Evolutionary conservation across 1,140 invertebrate species (phyloP).

Genomic region (Ridgeia piscesae): DNA sequence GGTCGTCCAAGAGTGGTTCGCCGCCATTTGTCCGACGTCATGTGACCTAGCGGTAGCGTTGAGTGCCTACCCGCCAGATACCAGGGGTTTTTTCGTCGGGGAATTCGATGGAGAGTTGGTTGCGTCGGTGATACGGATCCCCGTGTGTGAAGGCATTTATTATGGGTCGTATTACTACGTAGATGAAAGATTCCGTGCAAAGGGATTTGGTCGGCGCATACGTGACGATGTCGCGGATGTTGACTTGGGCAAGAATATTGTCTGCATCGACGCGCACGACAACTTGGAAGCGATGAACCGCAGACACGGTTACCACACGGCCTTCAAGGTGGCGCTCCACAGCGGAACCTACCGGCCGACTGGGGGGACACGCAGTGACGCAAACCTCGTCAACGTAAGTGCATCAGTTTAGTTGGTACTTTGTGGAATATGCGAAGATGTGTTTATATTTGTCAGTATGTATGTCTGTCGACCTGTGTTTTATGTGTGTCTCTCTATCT

Average conservation of each 20-base stretch:
- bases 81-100: slow-evolving; percentile 16
- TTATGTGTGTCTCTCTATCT: no score
- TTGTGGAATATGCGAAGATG: no score
- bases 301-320: slow-evolving; percentile 2
- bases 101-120: slow-evolving; percentile 20
- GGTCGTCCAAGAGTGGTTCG: slow-evolving; percentile 16
- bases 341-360: not conserved
- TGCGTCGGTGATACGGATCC: slow-evolving; percentile 13
- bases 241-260: slow-evolving; percentile 14
- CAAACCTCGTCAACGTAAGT: not conserved
- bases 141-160: slow-evolving; percentile 16
- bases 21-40: not conserved
- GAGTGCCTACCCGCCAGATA: not conserved
- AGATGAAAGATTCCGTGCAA: slow-evolving; percentile 9
- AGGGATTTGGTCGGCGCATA: slow-evolving; percentile 17
- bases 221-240: slow-evolving; percentile 17
- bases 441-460: no score
- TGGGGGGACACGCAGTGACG: not conserved
- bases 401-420: no score
- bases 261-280: slow-evolving; percentile 18
- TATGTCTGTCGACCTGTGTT: no score
- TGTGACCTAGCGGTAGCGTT: slow-evolving; percentile 22
- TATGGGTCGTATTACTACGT: slow-evolving; percentile 25
- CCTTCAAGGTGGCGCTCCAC: slow-evolving; percentile 14
- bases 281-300: slow-evolving; percentile 19